Conservation (phyloP, 2,113 vertebrate genomes). For the Polypterus bichir region DNA sequence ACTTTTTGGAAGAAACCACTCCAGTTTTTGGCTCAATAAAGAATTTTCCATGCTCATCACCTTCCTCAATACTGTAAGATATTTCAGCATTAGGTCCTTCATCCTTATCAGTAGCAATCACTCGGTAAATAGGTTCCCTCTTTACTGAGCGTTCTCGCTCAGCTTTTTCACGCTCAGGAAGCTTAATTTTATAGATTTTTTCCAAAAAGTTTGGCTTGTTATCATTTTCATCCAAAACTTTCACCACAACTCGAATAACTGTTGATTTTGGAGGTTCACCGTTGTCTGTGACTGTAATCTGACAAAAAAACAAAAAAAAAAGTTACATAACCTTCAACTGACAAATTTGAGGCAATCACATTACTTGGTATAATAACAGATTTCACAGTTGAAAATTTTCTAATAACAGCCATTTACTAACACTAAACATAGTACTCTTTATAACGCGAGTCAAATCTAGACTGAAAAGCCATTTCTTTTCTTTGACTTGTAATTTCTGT, state of each 20-base stretch:
- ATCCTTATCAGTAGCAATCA: conserved; percentile 81
- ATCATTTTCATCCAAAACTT: conserved; percentile 92
- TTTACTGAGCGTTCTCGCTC: conserved; percentile 59
- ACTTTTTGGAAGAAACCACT: conserved; percentile 83
- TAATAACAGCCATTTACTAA: too few species aligned
- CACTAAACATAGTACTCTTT: too few species aligned
- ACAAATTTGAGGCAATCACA: too few species aligned
- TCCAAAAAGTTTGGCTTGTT: conserved; percentile 86
- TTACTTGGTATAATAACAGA: too few species aligned
- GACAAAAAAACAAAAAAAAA: conserved; percentile 9
- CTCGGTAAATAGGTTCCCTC: conserved; percentile 80
- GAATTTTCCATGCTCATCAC: conserved; percentile 84
- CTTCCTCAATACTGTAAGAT: conserved; percentile 92
- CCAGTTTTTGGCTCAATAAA: conserved; percentile 96
- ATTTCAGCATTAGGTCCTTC: conserved; percentile 85
- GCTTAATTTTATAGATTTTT: conserved; percentile 88
- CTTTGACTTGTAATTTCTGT: too few species aligned
- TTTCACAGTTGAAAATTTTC: too few species aligned
- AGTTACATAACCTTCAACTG: background rate
- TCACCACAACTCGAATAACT: conserved; percentile 72
- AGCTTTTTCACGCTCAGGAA: conserved; percentile 72
- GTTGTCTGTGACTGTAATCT: conserved; percentile 82
- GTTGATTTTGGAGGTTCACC: conserved; percentile 70
- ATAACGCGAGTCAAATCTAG: too few species aligned
- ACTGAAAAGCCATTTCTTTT: too few species aligned